Evolutionary conservation across 1,140 invertebrate species (phyloP).

Genomic region (Muscidifurax raptorellus): DNA sequence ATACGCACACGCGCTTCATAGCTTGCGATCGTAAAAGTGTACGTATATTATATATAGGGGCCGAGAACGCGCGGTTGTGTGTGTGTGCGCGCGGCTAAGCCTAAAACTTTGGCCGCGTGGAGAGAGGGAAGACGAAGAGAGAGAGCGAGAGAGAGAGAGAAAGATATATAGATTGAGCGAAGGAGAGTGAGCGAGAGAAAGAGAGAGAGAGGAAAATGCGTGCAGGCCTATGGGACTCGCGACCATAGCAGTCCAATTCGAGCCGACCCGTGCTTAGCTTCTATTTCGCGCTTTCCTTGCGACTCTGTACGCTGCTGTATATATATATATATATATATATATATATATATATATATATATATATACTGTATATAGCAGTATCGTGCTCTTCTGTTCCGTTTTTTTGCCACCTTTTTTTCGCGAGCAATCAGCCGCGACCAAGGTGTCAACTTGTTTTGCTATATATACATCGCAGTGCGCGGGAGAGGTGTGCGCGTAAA

Average conservation of each 20-base stretch:
- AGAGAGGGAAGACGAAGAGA: neutral
- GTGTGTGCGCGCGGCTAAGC: neutral
- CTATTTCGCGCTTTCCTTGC: constrained; percentile 39
- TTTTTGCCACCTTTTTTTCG: neutral
- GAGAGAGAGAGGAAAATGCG: constrained; percentile 38
- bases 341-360: no score
- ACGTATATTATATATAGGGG: neutral
- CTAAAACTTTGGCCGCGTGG: neutral
- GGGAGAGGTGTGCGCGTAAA: neutral
- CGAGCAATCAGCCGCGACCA: no score
- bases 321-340: no score
- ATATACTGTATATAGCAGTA: no score
- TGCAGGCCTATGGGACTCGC: constrained; percentile 26
- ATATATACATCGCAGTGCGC: neutral
- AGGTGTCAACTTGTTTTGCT: neutral
- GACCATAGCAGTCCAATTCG: constrained; percentile 27
- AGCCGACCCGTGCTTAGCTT: constrained; percentile 41
- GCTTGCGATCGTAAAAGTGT: neutral
- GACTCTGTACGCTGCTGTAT: no score
- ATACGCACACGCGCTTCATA: neutral
- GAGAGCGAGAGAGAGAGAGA: constrained; percentile 3
- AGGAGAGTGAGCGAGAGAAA: neutral
- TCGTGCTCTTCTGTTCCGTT: no score
- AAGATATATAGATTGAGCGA: neutral
- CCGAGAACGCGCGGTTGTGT: neutral